These are phyloP conservation scores for Yponomeuta evonymella DNA, from an alignment of 2,888 invertebrate species.

Conservation along the genomic window DNA sequence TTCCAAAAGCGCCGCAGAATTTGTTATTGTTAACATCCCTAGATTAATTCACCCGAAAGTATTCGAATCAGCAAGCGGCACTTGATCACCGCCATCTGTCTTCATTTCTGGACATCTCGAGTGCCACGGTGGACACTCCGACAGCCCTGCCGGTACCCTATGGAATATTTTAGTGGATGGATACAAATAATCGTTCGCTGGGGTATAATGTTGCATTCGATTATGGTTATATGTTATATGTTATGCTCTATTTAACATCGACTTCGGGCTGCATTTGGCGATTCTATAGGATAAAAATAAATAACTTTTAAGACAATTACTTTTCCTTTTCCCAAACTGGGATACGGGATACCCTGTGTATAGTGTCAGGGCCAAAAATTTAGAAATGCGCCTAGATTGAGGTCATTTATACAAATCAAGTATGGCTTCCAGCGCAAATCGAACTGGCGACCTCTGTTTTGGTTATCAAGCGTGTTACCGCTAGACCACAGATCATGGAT, in stretches of 20 bases:
- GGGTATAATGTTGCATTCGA: not conserved
- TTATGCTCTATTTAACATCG: not conserved
- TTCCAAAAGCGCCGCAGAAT: conserved; percentile 1
- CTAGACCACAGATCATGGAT: too few species aligned
- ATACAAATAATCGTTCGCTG: conserved; percentile 8
- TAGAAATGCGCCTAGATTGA: too few species aligned
- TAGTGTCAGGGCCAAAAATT: too few species aligned
- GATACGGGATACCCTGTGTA: too few species aligned
- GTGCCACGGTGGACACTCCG: conserved; percentile 36
- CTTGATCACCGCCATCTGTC: conserved; percentile 48
- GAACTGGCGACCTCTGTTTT: too few species aligned
- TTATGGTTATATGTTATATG: not conserved
- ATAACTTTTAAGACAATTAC: too few species aligned
- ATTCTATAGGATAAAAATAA: too few species aligned
- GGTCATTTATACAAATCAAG: too few species aligned
- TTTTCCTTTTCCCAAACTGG: too few species aligned
- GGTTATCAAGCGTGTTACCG: too few species aligned
- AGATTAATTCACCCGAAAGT: conserved; percentile 16
- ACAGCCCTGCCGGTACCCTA: conserved; percentile 27
- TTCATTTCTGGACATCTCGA: conserved; percentile 44
- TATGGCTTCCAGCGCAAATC: too few species aligned
- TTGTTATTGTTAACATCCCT: not conserved
- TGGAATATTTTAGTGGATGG: conserved; percentile 38
- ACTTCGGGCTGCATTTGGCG: too few species aligned
- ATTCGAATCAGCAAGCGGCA: conserved; percentile 18